These are phyloP conservation scores for Sparidentex hasta DNA, from an alignment of 2,797 vertebrate species.

Conservation along the genomic window DNA sequence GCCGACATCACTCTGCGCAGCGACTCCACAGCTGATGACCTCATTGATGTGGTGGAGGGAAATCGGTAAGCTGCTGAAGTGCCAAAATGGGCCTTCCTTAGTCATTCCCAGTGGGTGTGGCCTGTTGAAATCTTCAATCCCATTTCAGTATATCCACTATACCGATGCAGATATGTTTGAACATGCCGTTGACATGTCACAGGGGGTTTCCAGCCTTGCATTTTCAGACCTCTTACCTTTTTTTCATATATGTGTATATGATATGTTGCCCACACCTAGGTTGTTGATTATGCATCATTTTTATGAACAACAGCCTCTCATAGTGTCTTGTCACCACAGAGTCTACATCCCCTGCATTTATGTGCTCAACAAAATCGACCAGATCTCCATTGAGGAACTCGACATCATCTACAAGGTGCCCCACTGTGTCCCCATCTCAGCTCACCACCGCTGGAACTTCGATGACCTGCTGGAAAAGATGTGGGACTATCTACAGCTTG, in stretches of 20 bases:
- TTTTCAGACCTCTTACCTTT: constrained; percentile 1
- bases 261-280: too few species aligned
- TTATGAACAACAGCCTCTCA: not conserved
- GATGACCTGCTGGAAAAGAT: constrained; percentile 97
- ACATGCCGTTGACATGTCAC: constrained; percentile 12
- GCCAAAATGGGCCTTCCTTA: constrained; percentile 44
- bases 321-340: constrained; percentile 75
- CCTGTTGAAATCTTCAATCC: constrained; percentile 39
- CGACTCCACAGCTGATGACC: constrained; percentile 96
- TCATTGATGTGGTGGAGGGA: constrained; percentile 98
- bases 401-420: constrained; percentile 99
- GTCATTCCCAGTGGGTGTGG: constrained; percentile 62
- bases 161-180: constrained; percentile 39
- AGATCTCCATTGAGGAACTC: constrained; percentile 98
- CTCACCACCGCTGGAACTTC: constrained; percentile 99
- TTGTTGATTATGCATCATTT: not conserved
- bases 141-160: constrained; percentile 18
- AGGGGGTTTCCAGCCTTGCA: not conserved
- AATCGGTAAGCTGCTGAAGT: constrained; percentile 89
- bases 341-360: constrained; percentile 99
- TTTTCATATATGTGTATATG: not conserved
- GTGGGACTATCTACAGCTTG: constrained; percentile 96
- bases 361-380: constrained; percentile 99
- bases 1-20: constrained; percentile 96
- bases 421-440: constrained; percentile 97